Evolutionary conservation across 2,888 invertebrate genomes (phyloP), one percentile per base, ranked within the genome.

Genomic region (Germaria angustata): DNA sequence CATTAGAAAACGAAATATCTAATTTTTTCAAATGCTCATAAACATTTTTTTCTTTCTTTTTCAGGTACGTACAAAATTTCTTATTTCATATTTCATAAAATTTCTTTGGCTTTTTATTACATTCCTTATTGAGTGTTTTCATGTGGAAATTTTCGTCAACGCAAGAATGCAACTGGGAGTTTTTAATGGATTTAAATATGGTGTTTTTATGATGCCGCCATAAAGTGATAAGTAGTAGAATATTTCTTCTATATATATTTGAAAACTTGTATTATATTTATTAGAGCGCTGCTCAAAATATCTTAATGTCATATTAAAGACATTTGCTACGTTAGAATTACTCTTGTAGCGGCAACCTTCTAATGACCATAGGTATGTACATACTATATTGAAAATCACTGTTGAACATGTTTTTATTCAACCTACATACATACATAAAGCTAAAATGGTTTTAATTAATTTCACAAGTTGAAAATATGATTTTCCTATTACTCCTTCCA

Each of bases 31-130:
- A 46, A 59, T 68, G 2, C 4, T 72, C n/a, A 71, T 73, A 76
- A 71, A 73, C 32, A 13, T 63, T 51, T 55, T 44, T 5, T 66
- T 73, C 15, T 22, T 22, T 41, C 17, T 69, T 41, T 53, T 63
- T 83, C 83, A 83, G 83, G 83, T 83, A 80, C 24, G 83, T 80
- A 80, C 32, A 22, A 32, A 53, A 15, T n/a, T 53, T n/a, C 41
- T 63, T 20, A 13, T 61, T 39, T 15, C 15, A 24, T 24, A 49
- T 61, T 57, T 34, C 44, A 6, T 15, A 11, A 63, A 63, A 53
- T 63, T 51, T 15, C 51, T 44, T 36, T 28, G 13, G 6, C 15
- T 24, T 41, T 61, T 36, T 51, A 61, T 49, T 44, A 53, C 41
- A 65, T 36, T 71, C 22, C 20, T 53, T 61, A 17, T 39, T 39